Evolutionary conservation across 2,113 vertebrate species (phyloP), one percentile per base, ranked within the genome.

Genomic region (Aviceda subcristata): DNA sequence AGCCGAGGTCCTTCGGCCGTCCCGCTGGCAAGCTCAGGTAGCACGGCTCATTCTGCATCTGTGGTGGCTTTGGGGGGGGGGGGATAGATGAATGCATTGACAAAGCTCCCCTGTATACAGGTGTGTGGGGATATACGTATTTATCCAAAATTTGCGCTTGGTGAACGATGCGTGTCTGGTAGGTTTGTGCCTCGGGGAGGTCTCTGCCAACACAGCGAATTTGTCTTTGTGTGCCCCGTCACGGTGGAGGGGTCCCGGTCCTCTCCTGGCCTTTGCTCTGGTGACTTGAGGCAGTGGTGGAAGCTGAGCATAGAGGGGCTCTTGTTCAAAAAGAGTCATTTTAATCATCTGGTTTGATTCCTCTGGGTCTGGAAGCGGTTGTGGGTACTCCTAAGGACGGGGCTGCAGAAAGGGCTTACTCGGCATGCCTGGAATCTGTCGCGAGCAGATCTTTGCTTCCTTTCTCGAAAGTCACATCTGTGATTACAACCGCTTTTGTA

Each of bases 401-500:
- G 32, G 34, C 1, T 41, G 39, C 60, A 85, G 30, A 3, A 55
- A 9, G 23, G 5, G 27, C 55, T 60, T 6, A 2, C 53, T 69
- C 39, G 6, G 63, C 2, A 0, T 7, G 6, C 41, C 32, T 20
- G 36, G 0, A 5, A 0, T 4, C 10, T 20, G 15, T 68, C 50
- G 19, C 2, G 0, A 69, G 43, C 41, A 41, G 74, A 22, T 32
- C 39, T 62, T 66, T 13, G 6, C 36, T 62, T 85, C 7, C 0
- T 30, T 50, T 64, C 80, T 73, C 34, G 29, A 34, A 43, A 45
- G 62, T 57, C 92, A 27, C 60, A 45, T 48, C 69, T 36, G 38
- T 73, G 74, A 45, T 71, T 67, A 1, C 27, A 71, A 0, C 11
- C 18, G 2, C 41, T 85, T 39, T 0, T 8, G 21, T 7, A 4